These are phyloP conservation scores for Abramis brama DNA, from an alignment of 2,113 vertebrate species.

Conservation along the genomic window DNA sequence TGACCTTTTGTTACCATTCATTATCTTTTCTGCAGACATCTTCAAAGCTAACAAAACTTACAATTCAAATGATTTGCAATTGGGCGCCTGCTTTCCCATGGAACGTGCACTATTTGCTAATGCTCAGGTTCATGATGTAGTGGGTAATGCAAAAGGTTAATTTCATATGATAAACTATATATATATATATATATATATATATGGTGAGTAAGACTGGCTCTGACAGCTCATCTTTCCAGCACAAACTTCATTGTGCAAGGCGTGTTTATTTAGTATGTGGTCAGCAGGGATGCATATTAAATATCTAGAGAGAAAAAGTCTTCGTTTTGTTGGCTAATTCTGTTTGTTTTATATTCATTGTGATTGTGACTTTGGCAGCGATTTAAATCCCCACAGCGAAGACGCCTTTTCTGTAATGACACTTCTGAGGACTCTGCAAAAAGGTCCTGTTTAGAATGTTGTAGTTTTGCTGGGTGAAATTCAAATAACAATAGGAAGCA, in stretches of 20 bases:
- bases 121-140: slow-evolving; percentile 8
- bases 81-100: neutral
- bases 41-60: slow-evolving; percentile 31
- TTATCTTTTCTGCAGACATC: slow-evolving; percentile 39
- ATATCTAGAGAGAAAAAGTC: slow-evolving; percentile 44
- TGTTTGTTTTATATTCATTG: slow-evolving; percentile 56
- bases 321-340: slow-evolving; percentile 43
- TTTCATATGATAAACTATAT: neutral
- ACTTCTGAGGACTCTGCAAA: slow-evolving; percentile 58
- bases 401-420: slow-evolving; percentile 61
- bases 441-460: slow-evolving; percentile 60
- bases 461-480: slow-evolving; percentile 61
- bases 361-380: slow-evolving; percentile 57
- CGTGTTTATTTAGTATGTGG: slow-evolving; percentile 35
- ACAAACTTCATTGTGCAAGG: neutral
- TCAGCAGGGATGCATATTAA: slow-evolving; percentile 41
- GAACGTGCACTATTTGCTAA: slow-evolving; percentile 7
- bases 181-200: no score
- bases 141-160: neutral
- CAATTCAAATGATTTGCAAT: slow-evolving; percentile 31
- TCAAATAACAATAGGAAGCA: slow-evolving; percentile 62
- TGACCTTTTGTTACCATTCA: slow-evolving; percentile 47
- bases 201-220: slow-evolving; percentile 14
- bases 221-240: neutral
- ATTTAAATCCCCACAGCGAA: slow-evolving; percentile 58